Base-by-base conservation (phyloP, 2,113 vertebrate genomes). In the Heterotilapia buettikoferi region DNA sequence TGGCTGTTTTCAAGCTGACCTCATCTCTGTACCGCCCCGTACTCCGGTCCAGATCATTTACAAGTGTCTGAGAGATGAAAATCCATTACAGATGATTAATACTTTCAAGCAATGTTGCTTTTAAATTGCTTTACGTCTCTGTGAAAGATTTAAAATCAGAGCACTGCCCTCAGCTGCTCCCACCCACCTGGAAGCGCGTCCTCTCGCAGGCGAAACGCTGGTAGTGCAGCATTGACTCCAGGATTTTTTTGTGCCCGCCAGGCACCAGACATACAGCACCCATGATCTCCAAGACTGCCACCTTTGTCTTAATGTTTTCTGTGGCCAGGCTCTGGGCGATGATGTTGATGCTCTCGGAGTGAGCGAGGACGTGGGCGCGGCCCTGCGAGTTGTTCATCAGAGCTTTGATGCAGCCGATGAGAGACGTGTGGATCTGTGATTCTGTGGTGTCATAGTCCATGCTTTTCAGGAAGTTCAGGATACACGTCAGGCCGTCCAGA, bases 371-470 rank as follows among this genome's bases (percentile, higher is more conserved):
- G 0, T 99, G 98, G 85, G 98, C 98, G 53, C 99, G 96, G 76
- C 99, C 99, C 95, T 98, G 98, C 82, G 99, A 99, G 97, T 99
- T 99, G 97, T 99, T 99, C 99, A 99, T 99, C 92, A 99, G 97
- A 4, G 98, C 99, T 94, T 99, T 99, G 95, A 99, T 98, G 95
- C 99, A 99, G 38, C 99, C 99, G 33, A 99, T 99, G 86, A 99
- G 98, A 6, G 99, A 99, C 90, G 98, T 99, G 97, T 99, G 99
- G 97, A 99, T 98, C 93, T 98, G 98, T 10, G 98, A 99, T 94
- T 99, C 98, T 0, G 98, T 97, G 4, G 98, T 99, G 96, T 99
- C 99, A 5, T 99, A 99, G 97, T 99, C 99, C 99, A 99, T 99
- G 92, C 96, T 99, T 97, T 98, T 99, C 89, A 99, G 96, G 85